Base-by-base conservation (phyloP, 1,140 invertebrate genomes). In the Frieseomelitta varia region DNA sequence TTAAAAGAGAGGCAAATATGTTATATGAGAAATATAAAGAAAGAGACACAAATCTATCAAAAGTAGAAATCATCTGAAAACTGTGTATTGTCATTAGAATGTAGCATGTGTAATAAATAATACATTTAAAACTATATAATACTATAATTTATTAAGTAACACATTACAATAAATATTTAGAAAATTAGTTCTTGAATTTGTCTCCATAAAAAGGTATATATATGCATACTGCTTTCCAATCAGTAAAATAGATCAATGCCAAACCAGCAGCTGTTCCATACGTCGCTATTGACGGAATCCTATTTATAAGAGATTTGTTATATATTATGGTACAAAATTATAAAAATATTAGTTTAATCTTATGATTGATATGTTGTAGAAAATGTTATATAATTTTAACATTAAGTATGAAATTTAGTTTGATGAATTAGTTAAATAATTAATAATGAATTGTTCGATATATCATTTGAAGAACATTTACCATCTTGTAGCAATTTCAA, bases 161-260 rank as follows among this genome's bases (percentile, higher is more conserved):
- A 79, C 65, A 24, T 10, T n/a, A 67, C 14, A 27, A 71, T 27
- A 61, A 53, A 84, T 76, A 77, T 92, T 93, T 93, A 91, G 94
- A 93, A 63, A 39, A 2, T 87, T 95, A 92, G 86, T 95, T 93
- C 15, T 95, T 92, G 91, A 97, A 98, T 94, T 98, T 98, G 78
- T 95, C 95, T 87, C 95, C 95, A 92, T 98, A 98, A 92, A 96
- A 97, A 34, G 97, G 97, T 68, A 98, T 92, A 91, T 97, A 96
- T 89, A 96, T 95, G 63, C 96, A 93, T 82, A 98, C 93, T 21
- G 96, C 88, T 93, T 96, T 97, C 97, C 97, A 98, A 89, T 98
- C 97, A 0, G 97, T 97, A 74, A 97, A 95, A 92, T 97, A 98
- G 17, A 97, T 92, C 8, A 97, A 58, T 0, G 92, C 94, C 19